phyloP scores from a whole-genome alignment of 2,797 vertebrate genomes.

The Silurus aristotelis region DNA sequence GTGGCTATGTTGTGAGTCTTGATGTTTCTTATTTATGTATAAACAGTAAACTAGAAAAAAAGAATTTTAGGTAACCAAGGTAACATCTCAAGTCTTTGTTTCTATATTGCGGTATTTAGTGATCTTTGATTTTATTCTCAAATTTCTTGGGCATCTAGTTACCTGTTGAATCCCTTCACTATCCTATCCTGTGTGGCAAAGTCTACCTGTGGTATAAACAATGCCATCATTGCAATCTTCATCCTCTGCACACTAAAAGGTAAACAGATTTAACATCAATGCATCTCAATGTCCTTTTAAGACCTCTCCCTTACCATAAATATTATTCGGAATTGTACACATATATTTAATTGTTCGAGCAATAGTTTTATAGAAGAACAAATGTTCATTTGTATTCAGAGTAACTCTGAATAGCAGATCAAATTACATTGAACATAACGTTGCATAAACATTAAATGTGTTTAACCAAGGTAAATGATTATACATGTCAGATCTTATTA shows the following conservation, averaged over 20 bases:
- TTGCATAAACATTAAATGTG: background rate
- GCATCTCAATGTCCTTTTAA: background rate
- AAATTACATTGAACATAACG: background rate
- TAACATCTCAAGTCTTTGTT: background rate
- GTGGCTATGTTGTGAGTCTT: slow-evolving; percentile 81
- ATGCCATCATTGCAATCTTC: slow-evolving; percentile 88
- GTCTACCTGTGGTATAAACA: slow-evolving; percentile 94
- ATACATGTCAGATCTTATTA: background rate
- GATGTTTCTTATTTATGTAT: background rate
- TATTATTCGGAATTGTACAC: background rate
- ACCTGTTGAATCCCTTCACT: slow-evolving; percentile 94
- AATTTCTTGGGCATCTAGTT: slow-evolving; percentile 75
- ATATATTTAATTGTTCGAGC: background rate
- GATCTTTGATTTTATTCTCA: background rate
- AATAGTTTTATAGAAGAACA: background rate
- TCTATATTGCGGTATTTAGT: background rate
- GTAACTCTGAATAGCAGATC: background rate
- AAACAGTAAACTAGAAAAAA: background rate
- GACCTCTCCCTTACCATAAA: background rate
- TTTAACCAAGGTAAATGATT: background rate
- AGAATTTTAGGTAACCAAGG: background rate
- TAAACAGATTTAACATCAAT: slow-evolving; percentile 56
- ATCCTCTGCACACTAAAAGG: slow-evolving; percentile 92
- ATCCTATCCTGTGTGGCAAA: slow-evolving; percentile 96
- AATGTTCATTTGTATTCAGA: background rate